Conservation (phyloP, 2,113 vertebrate genomes). For the Nansenia antarctica region DNA sequence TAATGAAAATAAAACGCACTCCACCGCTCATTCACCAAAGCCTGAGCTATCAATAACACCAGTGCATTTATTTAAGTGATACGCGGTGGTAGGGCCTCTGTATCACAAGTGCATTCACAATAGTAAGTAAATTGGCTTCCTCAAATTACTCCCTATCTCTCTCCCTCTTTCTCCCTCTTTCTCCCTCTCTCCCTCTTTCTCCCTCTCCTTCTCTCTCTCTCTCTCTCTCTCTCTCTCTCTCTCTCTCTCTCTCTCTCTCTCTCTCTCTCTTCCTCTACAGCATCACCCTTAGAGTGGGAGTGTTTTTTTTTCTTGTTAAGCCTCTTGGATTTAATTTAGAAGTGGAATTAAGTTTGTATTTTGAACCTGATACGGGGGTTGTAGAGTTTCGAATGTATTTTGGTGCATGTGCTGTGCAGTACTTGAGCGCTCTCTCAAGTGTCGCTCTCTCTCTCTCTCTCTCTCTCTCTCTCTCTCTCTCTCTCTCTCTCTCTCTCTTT, state of each 20-base stretch:
- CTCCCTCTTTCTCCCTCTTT: background rate
- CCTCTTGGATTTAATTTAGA: constrained; percentile 9
- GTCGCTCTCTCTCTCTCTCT: background rate
- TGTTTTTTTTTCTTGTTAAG: constrained; percentile 1
- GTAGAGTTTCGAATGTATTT: constrained; percentile 5
- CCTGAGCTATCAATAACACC: constrained; percentile 37
- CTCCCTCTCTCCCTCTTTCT: background rate
- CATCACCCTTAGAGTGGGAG: background rate
- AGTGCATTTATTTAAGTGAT: constrained; percentile 29
- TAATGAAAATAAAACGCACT: constrained; percentile 48
- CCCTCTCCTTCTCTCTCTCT: background rate
- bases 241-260: background rate
- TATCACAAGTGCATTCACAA: constrained; percentile 6
- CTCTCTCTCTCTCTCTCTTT: background rate
- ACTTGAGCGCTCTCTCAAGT: background rate
- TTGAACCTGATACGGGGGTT: background rate
- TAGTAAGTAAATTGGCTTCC: background rate
- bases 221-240: background rate
- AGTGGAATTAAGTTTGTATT: background rate
- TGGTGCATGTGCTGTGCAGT: no score
- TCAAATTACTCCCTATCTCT: background rate
- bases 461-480: background rate
- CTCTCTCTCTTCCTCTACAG: background rate
- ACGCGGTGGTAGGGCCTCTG: constrained; percentile 5
- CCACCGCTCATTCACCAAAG: constrained; percentile 25